Percentiles rank a stretch among this genome's conserved stretches.
These are phyloP conservation scores for Morone chrysops DNA, from an alignment of 2,113 vertebrate genomes.

Conservation along the genomic window DNA sequence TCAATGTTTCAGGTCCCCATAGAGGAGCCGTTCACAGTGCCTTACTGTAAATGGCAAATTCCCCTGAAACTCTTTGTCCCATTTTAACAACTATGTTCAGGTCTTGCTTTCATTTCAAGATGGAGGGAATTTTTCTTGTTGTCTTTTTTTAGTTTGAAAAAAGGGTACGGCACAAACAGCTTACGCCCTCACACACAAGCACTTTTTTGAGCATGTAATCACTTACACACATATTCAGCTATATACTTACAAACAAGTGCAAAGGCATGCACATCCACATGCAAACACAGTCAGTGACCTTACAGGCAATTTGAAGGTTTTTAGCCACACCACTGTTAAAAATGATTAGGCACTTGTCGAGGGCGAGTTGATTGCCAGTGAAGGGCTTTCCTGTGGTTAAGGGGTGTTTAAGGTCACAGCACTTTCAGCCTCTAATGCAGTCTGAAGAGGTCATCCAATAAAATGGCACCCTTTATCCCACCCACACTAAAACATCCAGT, in stretches of 20 bases:
- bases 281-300: conserved; percentile 13
- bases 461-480: conserved; percentile 47
- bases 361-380: conserved; percentile 47
- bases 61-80: conserved; percentile 79
- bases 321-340: conserved; percentile 31
- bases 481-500: conserved; percentile 37
- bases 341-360: conserved; percentile 43
- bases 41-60: conserved; percentile 76
- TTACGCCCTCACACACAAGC: neutral
- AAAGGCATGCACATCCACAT: neutral
- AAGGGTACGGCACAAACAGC: conserved; percentile 13
- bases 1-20: conserved; percentile 55
- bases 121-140: conserved; percentile 35
- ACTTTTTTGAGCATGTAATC: conserved; percentile 26
- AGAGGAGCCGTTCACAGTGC: conserved; percentile 52
- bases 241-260: neutral
- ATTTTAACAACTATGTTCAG: conserved; percentile 70
- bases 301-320: conserved; percentile 41
- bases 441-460: conserved; percentile 55
- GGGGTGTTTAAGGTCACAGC: conserved; percentile 40
- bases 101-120: conserved; percentile 51
- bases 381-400: conserved; percentile 60
- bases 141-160: conserved; percentile 26
- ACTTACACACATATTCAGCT: neutral
- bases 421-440: conserved; percentile 57